These are phyloP conservation scores for Diacarnus erythraeanus DNA, from an alignment of 37 sponge, comb jelly and placozoan species.

Conservation along the genomic window DNA sequence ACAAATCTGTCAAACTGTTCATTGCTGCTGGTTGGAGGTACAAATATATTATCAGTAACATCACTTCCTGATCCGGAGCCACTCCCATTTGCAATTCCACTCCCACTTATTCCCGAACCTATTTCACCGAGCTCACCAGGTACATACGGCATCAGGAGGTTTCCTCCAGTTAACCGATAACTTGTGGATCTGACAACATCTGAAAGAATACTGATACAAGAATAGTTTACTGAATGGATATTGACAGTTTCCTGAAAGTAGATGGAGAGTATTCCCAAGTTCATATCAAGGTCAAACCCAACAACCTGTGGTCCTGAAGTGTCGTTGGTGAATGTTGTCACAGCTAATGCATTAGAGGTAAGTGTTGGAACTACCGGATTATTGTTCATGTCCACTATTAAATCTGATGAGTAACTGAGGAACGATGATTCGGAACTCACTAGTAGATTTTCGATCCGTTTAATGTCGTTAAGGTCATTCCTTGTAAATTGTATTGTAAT, in stretches of 20 bases:
- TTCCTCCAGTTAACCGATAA: conserved; percentile 67
- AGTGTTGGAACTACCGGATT: conserved; percentile 56
- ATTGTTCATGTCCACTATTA: conserved; percentile 70
- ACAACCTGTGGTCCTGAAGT: conserved; percentile 51
- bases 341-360: conserved; percentile 15
- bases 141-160: conserved; percentile 38
- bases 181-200: conserved; percentile 28
- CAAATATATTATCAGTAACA: conserved; percentile 7
- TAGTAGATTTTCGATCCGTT: conserved; percentile 57
- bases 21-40: conserved; percentile 8
- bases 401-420: conserved; percentile 41
- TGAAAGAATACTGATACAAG: conserved; percentile 59
- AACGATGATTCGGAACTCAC: conserved; percentile 41
- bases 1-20: conserved; percentile 48
- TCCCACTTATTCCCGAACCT: conserved; percentile 5
- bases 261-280: conserved; percentile 65
- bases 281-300: conserved; percentile 87
- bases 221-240: conserved; percentile 59
- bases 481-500: conserved; percentile 67
- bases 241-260: conserved; percentile 80
- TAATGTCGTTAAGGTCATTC: conserved; percentile 77
- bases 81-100: conserved; percentile 17
- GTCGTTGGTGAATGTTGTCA: conserved; percentile 33
- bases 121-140: conserved; percentile 12
- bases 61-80: conserved; percentile 18